Percentiles rank a stretch among this genome's conserved stretches.
phyloP scores from a whole-genome alignment of 2,113 vertebrate species.

The Oreotrochilus melanogaster region DNA sequence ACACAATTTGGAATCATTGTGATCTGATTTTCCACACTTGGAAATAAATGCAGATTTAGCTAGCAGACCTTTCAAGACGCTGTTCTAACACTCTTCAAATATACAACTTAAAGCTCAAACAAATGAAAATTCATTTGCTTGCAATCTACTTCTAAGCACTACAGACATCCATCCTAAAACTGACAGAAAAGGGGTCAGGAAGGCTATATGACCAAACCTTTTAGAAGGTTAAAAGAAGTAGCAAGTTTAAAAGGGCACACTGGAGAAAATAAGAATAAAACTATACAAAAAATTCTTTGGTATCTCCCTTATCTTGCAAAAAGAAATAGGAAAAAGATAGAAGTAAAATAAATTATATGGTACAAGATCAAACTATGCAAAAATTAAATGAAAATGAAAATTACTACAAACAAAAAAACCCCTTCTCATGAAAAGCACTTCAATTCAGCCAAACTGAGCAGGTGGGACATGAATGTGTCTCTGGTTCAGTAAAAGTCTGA shows the following conservation, averaged over 20 bases:
- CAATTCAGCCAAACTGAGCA: neutral
- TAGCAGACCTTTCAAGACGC: neutral
- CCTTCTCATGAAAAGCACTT: too few relatives aligned
- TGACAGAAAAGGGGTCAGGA: neutral
- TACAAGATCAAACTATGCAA: neutral
- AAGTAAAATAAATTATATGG: neutral
- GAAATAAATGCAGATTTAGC: neutral
- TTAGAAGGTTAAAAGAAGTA: neutral
- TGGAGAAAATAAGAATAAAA: neutral
- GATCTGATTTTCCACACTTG: neutral
- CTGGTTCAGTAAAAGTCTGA: neutral
- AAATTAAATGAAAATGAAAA: neutral
- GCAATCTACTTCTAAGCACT: neutral
- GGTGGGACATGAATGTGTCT: neutral
- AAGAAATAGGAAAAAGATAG: neutral
- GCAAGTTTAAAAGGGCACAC: too few relatives aligned
- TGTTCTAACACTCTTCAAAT: neutral
- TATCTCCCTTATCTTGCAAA: neutral
- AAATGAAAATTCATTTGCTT: neutral
- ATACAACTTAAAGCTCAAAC: neutral
- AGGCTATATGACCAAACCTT: neutral
- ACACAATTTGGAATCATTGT: neutral
- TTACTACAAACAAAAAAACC: neutral
- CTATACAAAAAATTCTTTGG: too few relatives aligned
- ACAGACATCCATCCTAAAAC: neutral